Base-by-base conservation (phyloP, 2,113 vertebrate species). In the Odontesthes bonariensis region DNA sequence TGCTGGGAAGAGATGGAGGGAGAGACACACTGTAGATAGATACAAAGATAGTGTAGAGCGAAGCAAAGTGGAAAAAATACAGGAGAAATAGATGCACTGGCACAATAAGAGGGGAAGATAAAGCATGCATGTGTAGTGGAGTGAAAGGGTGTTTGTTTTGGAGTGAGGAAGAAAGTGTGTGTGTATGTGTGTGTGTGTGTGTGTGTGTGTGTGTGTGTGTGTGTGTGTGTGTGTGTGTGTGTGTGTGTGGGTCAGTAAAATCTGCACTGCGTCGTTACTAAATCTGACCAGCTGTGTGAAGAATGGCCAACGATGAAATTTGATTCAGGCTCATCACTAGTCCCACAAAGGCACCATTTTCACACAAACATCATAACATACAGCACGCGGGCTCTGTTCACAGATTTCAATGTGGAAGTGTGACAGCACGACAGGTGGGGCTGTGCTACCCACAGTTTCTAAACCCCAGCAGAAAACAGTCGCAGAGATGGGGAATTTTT, bases 91-190 rank as follows among this genome's bases (percentile, higher is more conserved):
- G 63, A 72, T 67, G 73, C 68, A 71, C 58, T 70, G 46, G 67
- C 61, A 75, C 76, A 81, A 75, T 49, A 60, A 70, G 57, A 38
- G 61, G 20, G 52, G 33, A 3, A 73, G 72, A 80, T 80, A 51
- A 74, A 73, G 74, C 11, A 9, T 77, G 80, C 52, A 63, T 73
- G 81, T 84, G 81, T 73, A 70, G 56, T 80, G 78, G 74, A 89
- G 85, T 73, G 73, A 84, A 62, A 82, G 79, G 55, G 60, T 83
- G 81, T 85, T 87, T 85, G 82, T 88, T 87, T 88, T 79, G 70
- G 77, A 70, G 22, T 17, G 20, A 78, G 69, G 42, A 57, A 22
- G 42, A 69, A 64, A 77, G 71, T 54, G 66, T 66, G 71, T 27
- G 19, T 33, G 56, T n/a, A 54, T 23, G 60, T 77, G 13, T 74